A percentile compares a stretch with the other conserved stretches of the same genome.
Conservation (phyloP, 2,113 vertebrate species). For the Scophthalmus maximus region DNA sequence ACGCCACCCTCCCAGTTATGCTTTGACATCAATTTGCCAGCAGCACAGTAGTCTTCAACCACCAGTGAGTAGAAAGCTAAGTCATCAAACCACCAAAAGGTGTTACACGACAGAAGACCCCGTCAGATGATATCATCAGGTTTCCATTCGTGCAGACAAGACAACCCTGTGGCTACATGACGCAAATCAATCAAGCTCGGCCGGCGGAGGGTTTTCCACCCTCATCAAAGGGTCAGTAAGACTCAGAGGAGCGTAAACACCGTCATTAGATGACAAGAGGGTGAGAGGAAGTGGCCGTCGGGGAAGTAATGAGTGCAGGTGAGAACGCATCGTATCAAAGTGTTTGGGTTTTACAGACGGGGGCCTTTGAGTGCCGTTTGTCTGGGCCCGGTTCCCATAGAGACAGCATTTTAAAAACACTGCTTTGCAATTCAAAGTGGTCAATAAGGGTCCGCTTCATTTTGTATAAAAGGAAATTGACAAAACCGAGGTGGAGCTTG, state of each 20-base stretch:
- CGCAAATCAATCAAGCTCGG: conserved; percentile 51
- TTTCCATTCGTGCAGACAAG: conserved; percentile 21
- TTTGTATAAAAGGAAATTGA: not conserved
- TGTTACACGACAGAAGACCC: conserved; percentile 4
- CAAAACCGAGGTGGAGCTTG: not conserved
- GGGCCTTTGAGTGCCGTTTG: not conserved
- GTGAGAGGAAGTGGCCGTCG: conserved; percentile 6
- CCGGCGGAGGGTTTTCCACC: conserved; percentile 10
- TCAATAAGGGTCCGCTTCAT: not conserved
- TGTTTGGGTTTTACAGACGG: not conserved
- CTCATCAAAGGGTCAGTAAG: conserved; percentile 42
- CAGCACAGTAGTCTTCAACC: conserved; percentile 22
- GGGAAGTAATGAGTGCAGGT: conserved; percentile 28
- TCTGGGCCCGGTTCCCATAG: not conserved
- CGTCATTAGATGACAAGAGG: conserved; percentile 33
- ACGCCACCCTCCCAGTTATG: not conserved
- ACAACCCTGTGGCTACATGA: conserved; percentile 43
- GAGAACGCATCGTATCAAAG: conserved; percentile 20
- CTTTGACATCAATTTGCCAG: conserved; percentile 27
- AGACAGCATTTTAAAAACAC: not conserved
- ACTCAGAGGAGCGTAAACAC: conserved; percentile 47
- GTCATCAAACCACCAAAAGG: conserved; percentile 37
- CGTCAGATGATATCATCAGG: conserved; percentile 3
- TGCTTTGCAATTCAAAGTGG: not conserved
- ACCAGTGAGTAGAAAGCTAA: conserved; percentile 7